phyloP scores from a whole-genome alignment of 1,140 invertebrate species.

The Eufriesea mexicana region DNA sequence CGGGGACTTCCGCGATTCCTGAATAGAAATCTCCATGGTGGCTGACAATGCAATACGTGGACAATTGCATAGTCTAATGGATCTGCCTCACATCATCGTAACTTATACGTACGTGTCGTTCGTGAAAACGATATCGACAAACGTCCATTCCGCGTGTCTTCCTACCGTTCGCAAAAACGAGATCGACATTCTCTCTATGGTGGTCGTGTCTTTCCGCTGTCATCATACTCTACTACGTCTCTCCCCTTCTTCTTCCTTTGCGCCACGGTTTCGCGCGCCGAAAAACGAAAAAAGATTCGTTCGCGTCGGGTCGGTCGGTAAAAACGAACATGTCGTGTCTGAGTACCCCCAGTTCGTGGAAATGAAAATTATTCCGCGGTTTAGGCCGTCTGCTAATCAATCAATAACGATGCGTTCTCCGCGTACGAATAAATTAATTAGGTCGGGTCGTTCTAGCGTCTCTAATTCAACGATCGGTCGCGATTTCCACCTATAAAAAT shows the following conservation, averaged over 20 bases:
- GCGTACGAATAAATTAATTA: slow-evolving; percentile 45
- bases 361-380: slow-evolving; percentile 41
- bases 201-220: slow-evolving; percentile 66
- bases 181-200: slow-evolving; percentile 65
- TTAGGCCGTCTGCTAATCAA: slow-evolving; percentile 40
- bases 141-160: slow-evolving; percentile 69
- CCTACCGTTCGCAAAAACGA: slow-evolving; percentile 61
- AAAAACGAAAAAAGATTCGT: slow-evolving; percentile 11
- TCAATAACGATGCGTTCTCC: slow-evolving; percentile 39
- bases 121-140: slow-evolving; percentile 68
- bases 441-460: slow-evolving; percentile 20
- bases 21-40: slow-evolving; percentile 66
- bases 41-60: slow-evolving; percentile 68
- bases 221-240: slow-evolving; percentile 59
- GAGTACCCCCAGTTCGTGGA: background rate
- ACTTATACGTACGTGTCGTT: slow-evolving; percentile 69
- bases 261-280: slow-evolving; percentile 4
- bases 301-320: background rate
- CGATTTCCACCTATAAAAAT: background rate
- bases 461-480: background rate
- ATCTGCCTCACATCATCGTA: slow-evolving; percentile 68
- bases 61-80: slow-evolving; percentile 70
- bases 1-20: slow-evolving; percentile 67
- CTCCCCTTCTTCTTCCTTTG: slow-evolving; percentile 64
- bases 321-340: slow-evolving; percentile 47